A percentile compares a stretch with the other conserved stretches of the same genome.
phyloP scores from a whole-genome alignment of 1,140 invertebrate genomes.

The Drosophila seguyi region DNA sequence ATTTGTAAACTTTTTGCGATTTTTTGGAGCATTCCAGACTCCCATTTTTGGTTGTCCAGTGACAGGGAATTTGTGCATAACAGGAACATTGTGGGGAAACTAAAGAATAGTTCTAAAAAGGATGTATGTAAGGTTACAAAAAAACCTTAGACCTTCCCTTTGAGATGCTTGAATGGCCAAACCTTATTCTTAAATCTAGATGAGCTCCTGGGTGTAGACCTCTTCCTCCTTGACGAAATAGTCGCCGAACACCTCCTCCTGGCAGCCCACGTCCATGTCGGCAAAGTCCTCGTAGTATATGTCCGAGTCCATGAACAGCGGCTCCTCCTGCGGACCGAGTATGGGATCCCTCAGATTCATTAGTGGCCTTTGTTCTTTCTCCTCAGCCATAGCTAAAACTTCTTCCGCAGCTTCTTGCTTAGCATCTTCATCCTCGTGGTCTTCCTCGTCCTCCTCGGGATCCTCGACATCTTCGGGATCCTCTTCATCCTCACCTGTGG shows the following conservation, averaged over 20 bases:
- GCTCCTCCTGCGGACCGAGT: slow-evolving; percentile 30
- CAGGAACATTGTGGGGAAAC: not conserved
- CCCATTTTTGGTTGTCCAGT: not conserved
- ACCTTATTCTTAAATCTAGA: slow-evolving; percentile 45
- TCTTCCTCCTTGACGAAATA: slow-evolving; percentile 72
- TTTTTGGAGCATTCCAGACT: slow-evolving; percentile 4
- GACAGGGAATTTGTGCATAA: not conserved
- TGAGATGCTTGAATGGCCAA: slow-evolving; percentile 21
- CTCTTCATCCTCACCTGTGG: slow-evolving; percentile 68
- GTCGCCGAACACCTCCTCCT: slow-evolving; percentile 74
- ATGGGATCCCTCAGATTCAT: slow-evolving; percentile 4
- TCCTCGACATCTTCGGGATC: slow-evolving; percentile 31
- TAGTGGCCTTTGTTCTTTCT: slow-evolving; percentile 12
- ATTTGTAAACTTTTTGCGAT: not conserved
- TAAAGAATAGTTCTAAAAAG: not conserved
- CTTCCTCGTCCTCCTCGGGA: slow-evolving; percentile 49
- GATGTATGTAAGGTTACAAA: not conserved
- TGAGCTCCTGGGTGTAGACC: slow-evolving; percentile 62
- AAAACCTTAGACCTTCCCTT: slow-evolving; percentile 1
- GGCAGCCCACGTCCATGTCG: slow-evolving; percentile 75
- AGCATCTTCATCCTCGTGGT: not conserved
- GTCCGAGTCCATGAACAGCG: slow-evolving; percentile 48
- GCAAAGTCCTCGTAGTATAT: slow-evolving; percentile 68
- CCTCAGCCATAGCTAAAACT: slow-evolving; percentile 12
- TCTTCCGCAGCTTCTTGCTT: slow-evolving; percentile 18